Evolutionary conservation across 2,888 invertebrate genomes (phyloP), one percentile per base, ranked within the genome.

Genomic region (Campoletis raptor): DNA sequence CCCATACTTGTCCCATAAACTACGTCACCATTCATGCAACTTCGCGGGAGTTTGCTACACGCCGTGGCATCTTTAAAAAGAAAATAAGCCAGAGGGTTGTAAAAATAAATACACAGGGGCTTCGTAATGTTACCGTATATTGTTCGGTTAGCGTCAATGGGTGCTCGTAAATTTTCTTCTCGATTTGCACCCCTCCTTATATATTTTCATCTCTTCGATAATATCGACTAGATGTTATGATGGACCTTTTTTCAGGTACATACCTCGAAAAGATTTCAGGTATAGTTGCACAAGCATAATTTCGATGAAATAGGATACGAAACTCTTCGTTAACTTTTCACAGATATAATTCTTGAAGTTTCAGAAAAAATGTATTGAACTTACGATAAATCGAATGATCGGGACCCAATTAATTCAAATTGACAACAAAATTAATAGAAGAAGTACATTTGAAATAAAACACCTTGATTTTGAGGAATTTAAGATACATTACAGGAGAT

Each of bases 1-100:
- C 90, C 91, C 91, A 92, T 92, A 92, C 90, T 90, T 91, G 92
- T 93, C 92, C 90, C 92, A 93, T 93, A 93, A 93, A 93, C 87
- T 91, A 90, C 90, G 89, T 86, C 90, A 88, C 90, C 90, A 93
- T 92, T 92, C 91, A 92, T 90, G 87, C 87, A 81, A 89, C 87
- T 90, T 89, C 89, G 89, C 89, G 90, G 89, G 89, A 70, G 78
- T 85, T 80, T 90, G 90, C 89, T 89, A 90, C 90, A 42, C 61
- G 70, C 12, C 91, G 91, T 90, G 91, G 92, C 92, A 92, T 93
- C 92, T 92, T 93, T 93, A 93, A 92, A 93, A 90, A 86, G 87
- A 87, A 90, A 89, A 86, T 77, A 85, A 67, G 61, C 72, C 76
- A 21, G 45, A 64, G 54, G 76, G 74, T 57, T 30, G 85, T 72